Evolutionary conservation across 2,113 vertebrate genomes (phyloP).

Genomic region (Chaetorhynchus papuensis): DNA sequence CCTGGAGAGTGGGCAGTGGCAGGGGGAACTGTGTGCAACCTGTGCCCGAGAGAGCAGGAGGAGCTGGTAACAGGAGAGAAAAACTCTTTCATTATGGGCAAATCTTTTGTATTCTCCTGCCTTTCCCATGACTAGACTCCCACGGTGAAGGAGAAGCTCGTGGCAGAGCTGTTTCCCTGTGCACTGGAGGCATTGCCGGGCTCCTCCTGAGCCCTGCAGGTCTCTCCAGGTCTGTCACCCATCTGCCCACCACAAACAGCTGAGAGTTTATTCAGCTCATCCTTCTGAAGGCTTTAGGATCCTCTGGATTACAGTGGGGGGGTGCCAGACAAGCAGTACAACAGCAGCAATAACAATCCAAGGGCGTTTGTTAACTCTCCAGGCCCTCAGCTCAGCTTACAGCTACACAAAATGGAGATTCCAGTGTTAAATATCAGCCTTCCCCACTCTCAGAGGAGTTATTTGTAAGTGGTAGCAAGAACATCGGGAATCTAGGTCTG

Average conservation of each 20-base stretch:
- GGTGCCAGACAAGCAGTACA: background rate
- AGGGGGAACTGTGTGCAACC: background rate
- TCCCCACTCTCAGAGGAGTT: background rate
- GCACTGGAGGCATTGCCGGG: rapidly evolving
- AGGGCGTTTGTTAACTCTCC: background rate
- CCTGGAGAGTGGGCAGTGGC: rapidly evolving
- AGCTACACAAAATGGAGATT: background rate
- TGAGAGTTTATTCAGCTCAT: background rate
- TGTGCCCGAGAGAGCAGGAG: background rate
- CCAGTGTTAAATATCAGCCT: background rate
- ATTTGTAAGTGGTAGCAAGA: background rate
- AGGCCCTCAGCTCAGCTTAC: background rate
- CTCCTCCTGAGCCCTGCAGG: background rate
- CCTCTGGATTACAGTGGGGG: background rate
- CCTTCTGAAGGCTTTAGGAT: background rate
- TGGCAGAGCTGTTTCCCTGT: background rate
- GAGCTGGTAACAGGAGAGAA: background rate
- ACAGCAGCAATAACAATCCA: background rate
- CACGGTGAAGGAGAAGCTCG: background rate
- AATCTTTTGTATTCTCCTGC: background rate
- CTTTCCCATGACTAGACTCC: background rate
- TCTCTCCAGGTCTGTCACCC: background rate
- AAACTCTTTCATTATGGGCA: background rate
- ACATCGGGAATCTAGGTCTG: background rate
- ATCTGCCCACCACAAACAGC: background rate